Conservation (phyloP, 2,888 invertebrate species). For the Germaria angustata region DNA sequence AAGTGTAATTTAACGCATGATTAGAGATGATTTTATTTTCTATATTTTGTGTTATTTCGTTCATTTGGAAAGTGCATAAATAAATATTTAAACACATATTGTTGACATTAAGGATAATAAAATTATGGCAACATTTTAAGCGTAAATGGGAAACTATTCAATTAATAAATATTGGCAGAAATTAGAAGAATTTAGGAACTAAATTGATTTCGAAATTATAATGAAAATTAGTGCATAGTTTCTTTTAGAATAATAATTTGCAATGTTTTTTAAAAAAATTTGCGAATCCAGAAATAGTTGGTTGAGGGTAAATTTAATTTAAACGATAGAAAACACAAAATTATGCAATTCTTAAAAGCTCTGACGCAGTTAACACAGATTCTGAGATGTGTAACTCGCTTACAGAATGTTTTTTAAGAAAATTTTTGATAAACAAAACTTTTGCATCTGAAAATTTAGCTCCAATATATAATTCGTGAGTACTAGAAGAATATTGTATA, state of each 20-base stretch:
- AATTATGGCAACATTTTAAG: constrained; percentile 66
- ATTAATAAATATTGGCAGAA: constrained; percentile 30
- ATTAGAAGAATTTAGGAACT: constrained; percentile 11
- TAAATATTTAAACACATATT: constrained; percentile 63
- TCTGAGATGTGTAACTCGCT: too few relatives aligned
- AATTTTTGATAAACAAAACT: too few relatives aligned
- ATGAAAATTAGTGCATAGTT: not conserved
- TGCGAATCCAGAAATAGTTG: too few relatives aligned
- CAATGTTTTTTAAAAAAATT: too few relatives aligned
- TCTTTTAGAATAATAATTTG: not conserved
- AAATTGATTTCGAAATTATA: constrained; percentile 12
- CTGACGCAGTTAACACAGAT: too few relatives aligned
- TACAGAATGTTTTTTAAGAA: too few relatives aligned
- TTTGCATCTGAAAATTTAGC: too few relatives aligned
- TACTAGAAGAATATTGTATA: too few relatives aligned
- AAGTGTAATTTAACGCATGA: constrained; percentile 67
- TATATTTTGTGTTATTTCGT: constrained; percentile 6
- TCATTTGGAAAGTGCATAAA: constrained; percentile 53
- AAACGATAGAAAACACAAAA: too few relatives aligned
- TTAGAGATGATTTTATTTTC: constrained; percentile 61
- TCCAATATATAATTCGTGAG: too few relatives aligned
- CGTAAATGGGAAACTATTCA: constrained; percentile 31
- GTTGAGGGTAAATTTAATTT: too few relatives aligned
- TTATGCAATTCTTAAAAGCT: too few relatives aligned
- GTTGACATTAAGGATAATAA: constrained; percentile 66